phyloP scores from a whole-genome alignment of 2,888 invertebrate genomes.

The Lamproptera curius region DNA sequence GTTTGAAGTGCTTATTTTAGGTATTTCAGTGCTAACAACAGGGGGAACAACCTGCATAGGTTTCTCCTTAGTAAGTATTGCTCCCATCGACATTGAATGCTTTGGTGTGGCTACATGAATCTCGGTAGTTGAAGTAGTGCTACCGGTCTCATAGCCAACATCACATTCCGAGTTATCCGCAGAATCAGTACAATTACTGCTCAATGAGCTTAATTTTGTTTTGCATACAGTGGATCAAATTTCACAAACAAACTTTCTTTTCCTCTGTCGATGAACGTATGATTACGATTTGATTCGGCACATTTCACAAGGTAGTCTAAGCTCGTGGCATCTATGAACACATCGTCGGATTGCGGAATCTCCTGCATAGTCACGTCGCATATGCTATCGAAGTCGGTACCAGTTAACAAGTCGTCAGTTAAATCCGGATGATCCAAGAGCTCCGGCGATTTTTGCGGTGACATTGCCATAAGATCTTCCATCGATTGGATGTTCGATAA shows the following conservation, averaged over 20 bases:
- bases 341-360: constrained; percentile 51
- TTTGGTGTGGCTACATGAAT: constrained; percentile 43
- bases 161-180: constrained; percentile 52
- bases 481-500: constrained; percentile 43
- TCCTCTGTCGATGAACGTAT: constrained; percentile 52
- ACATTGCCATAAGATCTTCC: constrained; percentile 62
- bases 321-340: constrained; percentile 76
- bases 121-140: constrained; percentile 52
- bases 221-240: constrained; percentile 77
- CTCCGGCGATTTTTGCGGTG: constrained; percentile 44
- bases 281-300: constrained; percentile 55
- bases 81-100: constrained; percentile 47
- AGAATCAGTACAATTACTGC: constrained; percentile 31
- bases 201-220: constrained; percentile 34
- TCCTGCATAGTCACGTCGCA: constrained; percentile 69
- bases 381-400: constrained; percentile 58
- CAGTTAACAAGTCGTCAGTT: constrained; percentile 60
- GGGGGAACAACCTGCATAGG: constrained; percentile 68
- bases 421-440: constrained; percentile 36
- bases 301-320: constrained; percentile 76
- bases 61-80: constrained; percentile 49
- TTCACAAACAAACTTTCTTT: constrained; percentile 84
- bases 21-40: constrained; percentile 48
- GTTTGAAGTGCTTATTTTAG: constrained; percentile 35
- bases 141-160: constrained; percentile 67